Evolutionary conservation across 2,888 invertebrate genomes (phyloP), one percentile per base, ranked within the genome.

Genomic region (Gerris lacustris): DNA sequence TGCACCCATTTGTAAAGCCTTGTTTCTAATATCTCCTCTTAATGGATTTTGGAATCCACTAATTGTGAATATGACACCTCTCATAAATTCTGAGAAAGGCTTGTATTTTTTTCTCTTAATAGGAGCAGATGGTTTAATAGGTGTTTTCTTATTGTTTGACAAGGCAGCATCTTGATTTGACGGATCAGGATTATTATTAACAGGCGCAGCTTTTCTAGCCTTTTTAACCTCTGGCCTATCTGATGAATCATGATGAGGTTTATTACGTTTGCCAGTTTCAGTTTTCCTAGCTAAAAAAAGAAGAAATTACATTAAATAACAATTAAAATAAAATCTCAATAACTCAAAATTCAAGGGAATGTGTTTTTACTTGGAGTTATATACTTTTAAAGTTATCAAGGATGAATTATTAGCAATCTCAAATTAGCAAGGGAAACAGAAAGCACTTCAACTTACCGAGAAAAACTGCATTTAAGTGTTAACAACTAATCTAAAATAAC

Each of bases 11-110:
- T 86, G 84, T 5, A 88, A 72, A 6, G 90, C 92, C 75, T 85
- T 84, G 73, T 84, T 84, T 55, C 94, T 82, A 68, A 95, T 78
- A 72, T 83, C 80, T 0, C 84, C 85, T 68, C 95, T 84, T 72
- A 85, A 84, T 6, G 95, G 95, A 83, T 95, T 91, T 82, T 88
- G 85, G 81, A 90, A 94, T 0, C 95, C 95, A 82, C 93, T 94
- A 74, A 96, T 84, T n/a, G 88, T 90, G 78, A 94, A 84, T 72
- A 86, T 85, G 5, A 91, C 91, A 69, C 84, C 88, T 11, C 83
- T 80, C 75, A 94, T 80, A 45, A 91, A 78, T 74, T 83, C 79
- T 73, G 82, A 79, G 74, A 88, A 89, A 0, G 85, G 85, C 76
- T 82, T 67, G 31, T 45, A 45, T 18, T 11, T 45, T 11, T 70